Evolutionary conservation across 1,140 invertebrate species (phyloP).

Genomic region (Drepana arcuata): DNA sequence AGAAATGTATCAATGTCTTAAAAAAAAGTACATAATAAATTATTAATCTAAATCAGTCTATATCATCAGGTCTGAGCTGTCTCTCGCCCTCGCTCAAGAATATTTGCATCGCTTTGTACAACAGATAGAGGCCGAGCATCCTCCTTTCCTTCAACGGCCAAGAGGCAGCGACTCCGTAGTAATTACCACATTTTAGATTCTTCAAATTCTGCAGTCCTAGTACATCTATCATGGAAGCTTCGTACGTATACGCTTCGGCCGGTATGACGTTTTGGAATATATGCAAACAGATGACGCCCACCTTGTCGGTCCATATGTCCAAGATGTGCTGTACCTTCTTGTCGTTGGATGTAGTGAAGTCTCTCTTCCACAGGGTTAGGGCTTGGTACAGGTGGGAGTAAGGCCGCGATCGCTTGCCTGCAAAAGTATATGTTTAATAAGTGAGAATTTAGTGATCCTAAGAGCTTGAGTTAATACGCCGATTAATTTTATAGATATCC

Average conservation of each 20-base stretch:
- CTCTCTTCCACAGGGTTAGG: constrained; percentile 72
- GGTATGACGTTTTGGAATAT: constrained; percentile 93
- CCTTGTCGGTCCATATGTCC: constrained; percentile 87
- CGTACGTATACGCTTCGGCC: constrained; percentile 93
- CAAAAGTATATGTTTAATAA: constrained; percentile 65
- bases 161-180: constrained; percentile 83
- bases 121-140: constrained; percentile 84
- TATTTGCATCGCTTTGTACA: constrained; percentile 88
- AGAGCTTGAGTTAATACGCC: too few relatives aligned
- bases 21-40: not conserved
- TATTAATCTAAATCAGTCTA: constrained; percentile 44
- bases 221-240: constrained; percentile 94
- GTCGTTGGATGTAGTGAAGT: constrained; percentile 54
- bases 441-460: too few relatives aligned
- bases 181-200: constrained; percentile 87
- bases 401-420: constrained; percentile 85
- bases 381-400: constrained; percentile 94
- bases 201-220: constrained; percentile 84
- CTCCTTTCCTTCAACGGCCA: constrained; percentile 82
- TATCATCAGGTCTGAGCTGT: constrained; percentile 80
- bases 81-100: constrained; percentile 90
- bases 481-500: too few relatives aligned
- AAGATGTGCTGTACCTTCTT: constrained; percentile 86
- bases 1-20: not conserved
- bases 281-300: constrained; percentile 92